phyloP scores from a whole-genome alignment of 1,140 invertebrate genomes.

The Ceratina australensis region DNA sequence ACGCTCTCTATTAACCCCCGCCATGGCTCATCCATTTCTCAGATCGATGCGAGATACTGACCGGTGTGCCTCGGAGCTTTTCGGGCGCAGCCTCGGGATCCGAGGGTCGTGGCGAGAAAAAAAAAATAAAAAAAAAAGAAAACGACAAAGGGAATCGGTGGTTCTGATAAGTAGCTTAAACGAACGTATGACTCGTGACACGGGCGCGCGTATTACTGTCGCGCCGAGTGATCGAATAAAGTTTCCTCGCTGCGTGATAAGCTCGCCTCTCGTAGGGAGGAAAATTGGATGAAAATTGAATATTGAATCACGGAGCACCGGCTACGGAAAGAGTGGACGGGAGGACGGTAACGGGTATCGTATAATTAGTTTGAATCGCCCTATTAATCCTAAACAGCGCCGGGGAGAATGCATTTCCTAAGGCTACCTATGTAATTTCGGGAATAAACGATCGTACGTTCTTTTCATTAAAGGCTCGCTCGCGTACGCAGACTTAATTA shows the following conservation, averaged over 20 bases:
- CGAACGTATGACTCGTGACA: conserved; percentile 4
- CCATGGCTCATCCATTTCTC: conserved; percentile 48
- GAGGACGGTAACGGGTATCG: background rate
- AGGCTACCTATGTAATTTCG: too few relatives aligned
- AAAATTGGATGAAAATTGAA: conserved; percentile 41
- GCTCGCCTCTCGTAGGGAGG: background rate
- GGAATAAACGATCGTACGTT: background rate
- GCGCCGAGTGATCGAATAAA: background rate
- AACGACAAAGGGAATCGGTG: background rate
- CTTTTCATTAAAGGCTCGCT: background rate
- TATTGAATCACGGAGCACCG: conserved; percentile 23
- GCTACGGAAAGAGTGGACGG: background rate
- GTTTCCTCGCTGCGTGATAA: background rate
- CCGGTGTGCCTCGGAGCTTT: conserved; percentile 3
- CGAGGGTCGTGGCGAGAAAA: background rate
- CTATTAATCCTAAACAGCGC: background rate
- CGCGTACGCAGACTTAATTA: background rate
- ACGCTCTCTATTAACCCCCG: conserved; percentile 56
- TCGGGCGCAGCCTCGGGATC: conserved; percentile 3
- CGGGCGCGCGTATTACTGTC: background rate
- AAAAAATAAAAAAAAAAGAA: background rate
- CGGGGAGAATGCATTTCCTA: background rate
- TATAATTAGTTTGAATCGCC: conserved; percentile 29
- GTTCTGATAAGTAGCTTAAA: background rate
- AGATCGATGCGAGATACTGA: conserved; percentile 56